Percentiles rank a stretch among this genome's conserved stretches.
Evolutionary conservation across 2,797 vertebrate species (phyloP).

Genomic region (Helarctos malayanus): DNA sequence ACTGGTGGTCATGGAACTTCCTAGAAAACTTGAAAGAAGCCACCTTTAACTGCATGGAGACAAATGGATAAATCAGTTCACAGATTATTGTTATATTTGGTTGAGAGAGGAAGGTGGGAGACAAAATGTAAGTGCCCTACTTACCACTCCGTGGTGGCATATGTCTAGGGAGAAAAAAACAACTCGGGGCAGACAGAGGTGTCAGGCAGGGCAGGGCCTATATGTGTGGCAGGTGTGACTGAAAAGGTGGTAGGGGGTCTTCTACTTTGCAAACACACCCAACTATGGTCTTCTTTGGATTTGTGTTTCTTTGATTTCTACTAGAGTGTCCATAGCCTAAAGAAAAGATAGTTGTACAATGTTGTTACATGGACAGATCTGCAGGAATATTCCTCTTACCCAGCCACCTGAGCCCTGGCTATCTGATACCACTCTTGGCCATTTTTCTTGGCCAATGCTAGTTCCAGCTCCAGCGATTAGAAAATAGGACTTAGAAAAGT

Average conservation of each 20-base stretch:
- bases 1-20: background rate
- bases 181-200: background rate
- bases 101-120: background rate
- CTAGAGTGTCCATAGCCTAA: background rate
- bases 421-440: background rate
- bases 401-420: background rate
- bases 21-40: background rate
- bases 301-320: background rate
- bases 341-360: background rate
- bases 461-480: background rate
- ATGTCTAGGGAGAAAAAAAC: background rate
- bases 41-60: background rate
- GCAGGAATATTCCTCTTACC: background rate
- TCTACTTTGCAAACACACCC: background rate
- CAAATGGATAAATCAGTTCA: background rate
- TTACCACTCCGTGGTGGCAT: background rate
- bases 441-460: background rate
- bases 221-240: background rate
- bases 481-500: background rate
- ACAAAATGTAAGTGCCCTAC: background rate
- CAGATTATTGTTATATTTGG: background rate
- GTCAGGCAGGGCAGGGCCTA: background rate
- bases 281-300: background rate
- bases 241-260: background rate
- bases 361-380: background rate